These are phyloP conservation scores for Apostichopus californicus DNA, from an alignment of 35 echinoderm and acorn worm genomes.

Conservation along the genomic window DNA sequence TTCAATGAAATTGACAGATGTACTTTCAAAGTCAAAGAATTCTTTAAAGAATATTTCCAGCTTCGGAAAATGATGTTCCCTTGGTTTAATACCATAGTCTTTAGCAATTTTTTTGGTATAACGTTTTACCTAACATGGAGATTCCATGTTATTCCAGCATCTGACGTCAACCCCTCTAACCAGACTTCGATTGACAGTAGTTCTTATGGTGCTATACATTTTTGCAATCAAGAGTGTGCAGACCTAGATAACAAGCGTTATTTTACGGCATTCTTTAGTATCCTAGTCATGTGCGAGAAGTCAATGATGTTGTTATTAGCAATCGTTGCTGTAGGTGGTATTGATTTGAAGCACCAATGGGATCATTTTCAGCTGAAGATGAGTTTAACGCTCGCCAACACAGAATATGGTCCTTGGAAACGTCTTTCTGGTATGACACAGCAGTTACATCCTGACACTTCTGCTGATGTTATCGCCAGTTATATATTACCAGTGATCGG, in stretches of 20 bases:
- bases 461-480: background rate
- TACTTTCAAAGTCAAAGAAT: no score
- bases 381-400: background rate
- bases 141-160: no score
- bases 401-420: background rate
- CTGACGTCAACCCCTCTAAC: no score
- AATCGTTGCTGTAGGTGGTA: slow-evolving; percentile 1
- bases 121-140: no score
- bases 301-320: slow-evolving; percentile 24
- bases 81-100: no score
- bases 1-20: background rate
- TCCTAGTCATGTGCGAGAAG: background rate
- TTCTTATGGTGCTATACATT: background rate
- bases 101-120: no score
- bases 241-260: no score
- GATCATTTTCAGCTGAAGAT: slow-evolving; percentile 29
- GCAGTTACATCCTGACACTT: slow-evolving; percentile 43
- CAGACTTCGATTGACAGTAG: background rate
- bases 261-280: background rate
- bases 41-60: no score
- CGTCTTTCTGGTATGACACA: background rate
- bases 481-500: slow-evolving; percentile 21
- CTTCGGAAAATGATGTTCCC: no score
- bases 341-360: slow-evolving; percentile 44
- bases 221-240: background rate